Base-by-base conservation (phyloP, 2,888 invertebrate genomes). In the Drosophila ochracea region DNA sequence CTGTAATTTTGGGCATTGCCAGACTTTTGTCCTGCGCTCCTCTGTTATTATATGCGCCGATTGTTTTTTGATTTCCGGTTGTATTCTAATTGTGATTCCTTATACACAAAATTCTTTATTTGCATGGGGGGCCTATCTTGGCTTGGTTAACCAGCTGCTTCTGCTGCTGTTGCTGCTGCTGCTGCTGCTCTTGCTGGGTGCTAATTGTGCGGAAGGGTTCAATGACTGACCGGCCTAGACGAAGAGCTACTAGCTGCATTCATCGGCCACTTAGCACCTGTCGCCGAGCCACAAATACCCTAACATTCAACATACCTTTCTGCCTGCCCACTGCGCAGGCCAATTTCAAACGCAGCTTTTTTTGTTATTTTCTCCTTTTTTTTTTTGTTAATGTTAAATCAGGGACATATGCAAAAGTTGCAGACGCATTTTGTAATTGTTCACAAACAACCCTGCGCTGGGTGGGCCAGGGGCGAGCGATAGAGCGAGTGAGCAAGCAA, bases 251-350 rank as follows among this genome's bases (percentile, higher is more conserved):
- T 81, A 81, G 81, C 80, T 80, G 76, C 75, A 43, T 39, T 33
- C 57, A 52, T 50, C 33, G 55, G 53, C 41, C 68, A 89, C 69
- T 89, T 84, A 89, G 67, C 87, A 89, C 89, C 84, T 84, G 89
- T 79, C 84, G 67, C 54, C 16, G 10, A 10, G 19, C 11, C 19
- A 21, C 49, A 30, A 25, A 49, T 21, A n/a, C 35, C 55, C 50
- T 28, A 31, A 39, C 47, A 37, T 28, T n/a, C 31, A 21, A 37
- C 19, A n/a, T 16, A 31, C 10, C 28, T 16, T 41, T 28, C 16
- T 16, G 54, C 68, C 37, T 21, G 33, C n/a, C 13, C 39, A 28
- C 49, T 62, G 58, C 31, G 50, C 43, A 39, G 60, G 35, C 47
- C 35, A 31, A 55, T 61, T 64, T 47, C 33, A 28, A 52, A 10